Percentiles rank a stretch among this genome's conserved stretches.
phyloP scores from a whole-genome alignment of 1,140 invertebrate species.

The Aphidius ervi region DNA sequence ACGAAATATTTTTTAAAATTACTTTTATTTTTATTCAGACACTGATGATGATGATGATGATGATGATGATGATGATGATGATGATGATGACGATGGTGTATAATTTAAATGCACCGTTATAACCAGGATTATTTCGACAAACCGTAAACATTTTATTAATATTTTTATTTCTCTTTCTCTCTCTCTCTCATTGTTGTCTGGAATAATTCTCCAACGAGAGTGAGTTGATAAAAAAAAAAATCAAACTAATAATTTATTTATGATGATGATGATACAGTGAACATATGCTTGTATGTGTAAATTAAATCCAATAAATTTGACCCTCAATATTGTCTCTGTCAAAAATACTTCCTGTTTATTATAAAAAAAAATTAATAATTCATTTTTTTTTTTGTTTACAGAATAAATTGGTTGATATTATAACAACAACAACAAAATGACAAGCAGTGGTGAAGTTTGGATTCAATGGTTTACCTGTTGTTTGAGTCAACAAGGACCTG shows the following conservation, averaged over 20 bases:
- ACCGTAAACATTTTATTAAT: neutral
- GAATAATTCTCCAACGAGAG: neutral
- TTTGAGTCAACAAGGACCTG: constrained; percentile 65
- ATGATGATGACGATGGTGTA: neutral
- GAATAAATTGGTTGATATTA: neutral
- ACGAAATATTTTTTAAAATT: too few species aligned
- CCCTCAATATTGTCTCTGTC: too few species aligned
- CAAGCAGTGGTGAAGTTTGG: constrained; percentile 72
- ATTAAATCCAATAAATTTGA: neutral
- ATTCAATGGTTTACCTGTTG: constrained; percentile 83
- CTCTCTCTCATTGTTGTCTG: neutral
- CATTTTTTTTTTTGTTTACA: neutral
- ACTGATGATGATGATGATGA: too few species aligned
- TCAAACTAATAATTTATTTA: constrained; percentile 1
- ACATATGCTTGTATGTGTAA: too few species aligned
- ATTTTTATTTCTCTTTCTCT: neutral
- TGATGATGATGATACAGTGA: neutral
- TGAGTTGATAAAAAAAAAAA: neutral
- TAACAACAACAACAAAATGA: constrained; percentile 50
- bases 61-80: too few species aligned
- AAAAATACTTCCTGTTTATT: too few species aligned
- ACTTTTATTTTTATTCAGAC: neutral
- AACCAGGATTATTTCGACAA: constrained; percentile 4
- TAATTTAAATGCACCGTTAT: constrained; percentile 2
- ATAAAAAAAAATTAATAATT: neutral